Conservation (phyloP, 2,113 vertebrate species). For the Cavia aperea region DNA sequence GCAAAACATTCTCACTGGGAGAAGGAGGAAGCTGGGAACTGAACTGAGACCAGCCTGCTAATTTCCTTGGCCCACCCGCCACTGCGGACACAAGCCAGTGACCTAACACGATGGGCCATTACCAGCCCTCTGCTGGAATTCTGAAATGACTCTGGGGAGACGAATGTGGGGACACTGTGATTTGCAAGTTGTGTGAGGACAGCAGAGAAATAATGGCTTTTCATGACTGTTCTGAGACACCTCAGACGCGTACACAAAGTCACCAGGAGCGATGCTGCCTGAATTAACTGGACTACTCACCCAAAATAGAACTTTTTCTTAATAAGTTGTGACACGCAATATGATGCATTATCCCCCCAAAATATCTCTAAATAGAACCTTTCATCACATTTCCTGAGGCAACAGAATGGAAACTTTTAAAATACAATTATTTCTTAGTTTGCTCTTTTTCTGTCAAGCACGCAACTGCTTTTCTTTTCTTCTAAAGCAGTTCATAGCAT, state of each 20-base stretch:
- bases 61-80: constrained; percentile 63
- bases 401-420: constrained; percentile 38
- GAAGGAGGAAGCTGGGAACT: constrained; percentile 1
- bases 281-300: constrained; percentile 45
- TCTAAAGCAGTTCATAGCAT: constrained; percentile 43
- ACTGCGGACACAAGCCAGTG: constrained; percentile 54
- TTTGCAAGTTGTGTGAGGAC: constrained; percentile 39
- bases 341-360: background rate
- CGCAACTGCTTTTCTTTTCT: constrained; percentile 35
- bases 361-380: constrained; percentile 33
- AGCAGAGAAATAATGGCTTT: constrained; percentile 44
- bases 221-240: constrained; percentile 16
- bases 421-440: constrained; percentile 64
- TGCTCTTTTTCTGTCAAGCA: constrained; percentile 57
- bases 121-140: constrained; percentile 50
- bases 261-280: constrained; percentile 30
- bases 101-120: constrained; percentile 53
- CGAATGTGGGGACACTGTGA: background rate
- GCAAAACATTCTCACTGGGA: constrained; percentile 29
- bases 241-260: background rate
- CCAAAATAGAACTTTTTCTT: constrained; percentile 44
- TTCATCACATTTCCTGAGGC: constrained; percentile 46
- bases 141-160: constrained; percentile 39
- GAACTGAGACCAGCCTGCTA: constrained; percentile 49
- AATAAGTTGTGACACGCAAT: background rate